Base-by-base conservation (phyloP, 2,888 invertebrate genomes). In the Lasiommata megera region DNA sequence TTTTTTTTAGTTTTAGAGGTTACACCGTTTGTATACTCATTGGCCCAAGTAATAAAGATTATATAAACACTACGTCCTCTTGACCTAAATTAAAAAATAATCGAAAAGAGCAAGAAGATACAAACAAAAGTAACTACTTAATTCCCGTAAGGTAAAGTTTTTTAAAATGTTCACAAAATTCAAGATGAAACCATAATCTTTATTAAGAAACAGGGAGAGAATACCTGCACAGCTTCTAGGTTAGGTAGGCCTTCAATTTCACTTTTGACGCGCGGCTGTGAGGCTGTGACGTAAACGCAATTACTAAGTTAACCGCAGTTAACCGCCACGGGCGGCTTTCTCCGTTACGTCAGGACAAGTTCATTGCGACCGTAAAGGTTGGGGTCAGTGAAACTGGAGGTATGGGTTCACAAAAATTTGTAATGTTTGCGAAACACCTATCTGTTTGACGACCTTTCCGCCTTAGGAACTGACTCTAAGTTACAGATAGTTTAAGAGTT, bases 361-460 rank as follows among this genome's bases (percentile, higher is more conserved):
- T 62, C 62, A 62, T 38, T 44, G 53, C 55, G 47, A 58, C 50
- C 34, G 46, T 16, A 60, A 56, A 64, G 62, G 62, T 62, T 62
- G 64, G 46, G 58, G 62, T 61, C 62, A 61, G 60, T 41, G 62
- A 58, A 62, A 62, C 57, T 51, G 44, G 37, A 41, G 3, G 34
- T 48, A 18, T 48, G 34, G 46, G 17, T 18, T 18, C 3, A 34
- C 46, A 12, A 43, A 28, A 46, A 31, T n/a, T n/a, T n/a, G n/a
- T n/a, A n/a, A 11, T 16, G 14, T 12, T 16, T 14, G 46, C 46
- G 46, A 31, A 44, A 44, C 36, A 36, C 43, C 18, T 18, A 44
- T 34, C 6, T 6, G 29, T 46, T 43, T 23, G 43, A 16, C 17
- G 31, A 14, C 29, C 46, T 46, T 46, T 46, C 46, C 46, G 46